phyloP scores from a whole-genome alignment of 37 sponge, comb jelly and placozoan genomes.

The Oscarella lobularis region DNA sequence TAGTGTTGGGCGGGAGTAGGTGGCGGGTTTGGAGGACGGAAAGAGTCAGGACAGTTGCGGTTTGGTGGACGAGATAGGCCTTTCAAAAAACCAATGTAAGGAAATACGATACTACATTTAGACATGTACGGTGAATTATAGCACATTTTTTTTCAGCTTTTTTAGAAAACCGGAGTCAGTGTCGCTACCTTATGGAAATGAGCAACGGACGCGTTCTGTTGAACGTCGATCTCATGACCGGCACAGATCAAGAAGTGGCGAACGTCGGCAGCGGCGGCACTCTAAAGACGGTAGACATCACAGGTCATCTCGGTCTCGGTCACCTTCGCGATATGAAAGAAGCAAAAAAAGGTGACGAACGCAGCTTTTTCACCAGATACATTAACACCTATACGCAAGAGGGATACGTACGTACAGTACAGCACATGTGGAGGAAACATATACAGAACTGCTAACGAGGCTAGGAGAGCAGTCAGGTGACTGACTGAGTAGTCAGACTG shows the following conservation, averaged over 20 bases:
- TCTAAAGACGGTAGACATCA: no score
- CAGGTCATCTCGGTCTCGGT: background rate
- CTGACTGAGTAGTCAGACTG: no score
- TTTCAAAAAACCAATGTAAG: slow-evolving; percentile 64
- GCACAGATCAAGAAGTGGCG: background rate
- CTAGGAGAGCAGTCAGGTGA: no score
- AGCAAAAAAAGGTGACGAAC: background rate
- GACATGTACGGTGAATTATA: background rate
- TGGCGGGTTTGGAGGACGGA: slow-evolving; percentile 96
- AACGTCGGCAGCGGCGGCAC: background rate
- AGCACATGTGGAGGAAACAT: no score
- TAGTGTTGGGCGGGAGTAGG: slow-evolving; percentile 30
- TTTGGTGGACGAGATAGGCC: slow-evolving; percentile 94
- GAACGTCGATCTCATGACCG: no score
- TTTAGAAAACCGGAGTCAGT: background rate
- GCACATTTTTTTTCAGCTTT: background rate
- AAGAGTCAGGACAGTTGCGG: slow-evolving; percentile 92
- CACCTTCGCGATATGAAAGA: background rate
- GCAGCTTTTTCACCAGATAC: background rate
- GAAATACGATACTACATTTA: background rate
- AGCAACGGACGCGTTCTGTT: no score
- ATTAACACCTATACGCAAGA: no score
- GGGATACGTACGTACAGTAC: no score
- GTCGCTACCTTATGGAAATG: no score
- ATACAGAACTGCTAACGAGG: no score